Evolutionary conservation across 2,113 vertebrate genomes (phyloP).

Genomic region (Leiothrix lutea): DNA sequence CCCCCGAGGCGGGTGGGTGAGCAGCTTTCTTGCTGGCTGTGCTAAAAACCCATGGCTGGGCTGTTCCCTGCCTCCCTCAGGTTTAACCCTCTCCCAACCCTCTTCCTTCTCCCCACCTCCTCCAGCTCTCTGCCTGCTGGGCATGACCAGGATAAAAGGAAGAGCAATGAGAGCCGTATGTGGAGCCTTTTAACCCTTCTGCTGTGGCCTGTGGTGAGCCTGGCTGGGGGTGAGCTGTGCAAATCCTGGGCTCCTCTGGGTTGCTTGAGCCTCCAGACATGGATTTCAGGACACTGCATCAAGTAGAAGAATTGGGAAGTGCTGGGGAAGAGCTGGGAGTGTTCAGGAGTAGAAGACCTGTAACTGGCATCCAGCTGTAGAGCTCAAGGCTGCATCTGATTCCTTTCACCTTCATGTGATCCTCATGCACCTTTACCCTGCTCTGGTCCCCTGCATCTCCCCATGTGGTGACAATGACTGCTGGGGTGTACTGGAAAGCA

Average conservation of each 20-base stretch:
- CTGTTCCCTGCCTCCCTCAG: neutral
- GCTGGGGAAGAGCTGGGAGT: neutral
- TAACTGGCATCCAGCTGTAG: neutral
- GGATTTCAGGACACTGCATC: neutral
- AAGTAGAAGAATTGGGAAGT: neutral
- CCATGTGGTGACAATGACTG: neutral
- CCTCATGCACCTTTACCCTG: neutral
- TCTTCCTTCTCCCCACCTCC: neutral
- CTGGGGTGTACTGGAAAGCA: neutral
- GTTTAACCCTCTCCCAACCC: conserved; percentile 17
- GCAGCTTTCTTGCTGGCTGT: neutral
- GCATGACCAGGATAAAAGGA: conserved; percentile 7
- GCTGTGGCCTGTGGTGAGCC: neutral
- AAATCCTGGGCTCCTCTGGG: neutral
- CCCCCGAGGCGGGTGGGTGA: neutral
- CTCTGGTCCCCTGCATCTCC: neutral
- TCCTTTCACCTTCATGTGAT: neutral
- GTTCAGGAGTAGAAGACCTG: neutral
- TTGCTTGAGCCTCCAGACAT: neutral
- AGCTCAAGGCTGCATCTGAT: neutral
- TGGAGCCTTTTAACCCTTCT: neutral
- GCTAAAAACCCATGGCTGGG: neutral
- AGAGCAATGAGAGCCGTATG: conserved; percentile 31
- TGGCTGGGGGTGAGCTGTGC: neutral
- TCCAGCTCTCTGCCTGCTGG: conserved; percentile 29